Conservation (phyloP, 2,113 vertebrate genomes). For the Sisor rabdophorus region DNA sequence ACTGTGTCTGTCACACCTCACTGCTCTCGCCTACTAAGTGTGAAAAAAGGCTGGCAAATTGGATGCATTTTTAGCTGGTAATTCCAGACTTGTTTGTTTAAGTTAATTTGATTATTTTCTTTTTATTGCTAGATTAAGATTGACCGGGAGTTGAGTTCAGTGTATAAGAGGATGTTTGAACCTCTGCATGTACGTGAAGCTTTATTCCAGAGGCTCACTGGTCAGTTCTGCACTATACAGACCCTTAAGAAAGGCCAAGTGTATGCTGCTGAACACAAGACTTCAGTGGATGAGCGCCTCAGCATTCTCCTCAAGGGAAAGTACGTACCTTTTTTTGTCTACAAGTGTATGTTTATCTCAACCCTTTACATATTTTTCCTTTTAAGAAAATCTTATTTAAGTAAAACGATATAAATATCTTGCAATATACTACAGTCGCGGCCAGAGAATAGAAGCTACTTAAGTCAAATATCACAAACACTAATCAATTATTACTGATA, state of each 20-base stretch:
- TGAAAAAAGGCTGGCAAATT: neutral
- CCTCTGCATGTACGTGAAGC: conserved; percentile 89
- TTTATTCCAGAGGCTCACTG: conserved; percentile 88
- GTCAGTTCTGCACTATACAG: conserved; percentile 94
- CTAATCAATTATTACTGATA: too few relatives aligned
- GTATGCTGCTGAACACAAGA: conserved; percentile 93
- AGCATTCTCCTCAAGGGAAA: conserved; percentile 96
- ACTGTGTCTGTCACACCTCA: neutral
- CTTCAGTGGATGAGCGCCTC: conserved; percentile 91
- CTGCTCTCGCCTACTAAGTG: neutral
- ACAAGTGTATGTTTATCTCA: neutral
- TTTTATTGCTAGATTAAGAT: conserved; percentile 84
- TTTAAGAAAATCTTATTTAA: neutral
- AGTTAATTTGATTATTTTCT: neutral
- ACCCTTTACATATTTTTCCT: neutral
- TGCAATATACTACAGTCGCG: too few relatives aligned
- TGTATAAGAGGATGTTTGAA: conserved; percentile 93
- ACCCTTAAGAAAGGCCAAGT: conserved; percentile 85
- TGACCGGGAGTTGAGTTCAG: conserved; percentile 82
- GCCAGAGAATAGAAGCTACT: too few relatives aligned
- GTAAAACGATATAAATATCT: neutral
- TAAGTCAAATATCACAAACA: too few relatives aligned
- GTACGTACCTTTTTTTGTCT: conserved; percentile 66
- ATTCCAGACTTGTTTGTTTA: neutral
- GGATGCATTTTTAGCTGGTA: neutral